Conservation (phyloP, 2,888 invertebrate species). For the Phaedon cochleariae region DNA sequence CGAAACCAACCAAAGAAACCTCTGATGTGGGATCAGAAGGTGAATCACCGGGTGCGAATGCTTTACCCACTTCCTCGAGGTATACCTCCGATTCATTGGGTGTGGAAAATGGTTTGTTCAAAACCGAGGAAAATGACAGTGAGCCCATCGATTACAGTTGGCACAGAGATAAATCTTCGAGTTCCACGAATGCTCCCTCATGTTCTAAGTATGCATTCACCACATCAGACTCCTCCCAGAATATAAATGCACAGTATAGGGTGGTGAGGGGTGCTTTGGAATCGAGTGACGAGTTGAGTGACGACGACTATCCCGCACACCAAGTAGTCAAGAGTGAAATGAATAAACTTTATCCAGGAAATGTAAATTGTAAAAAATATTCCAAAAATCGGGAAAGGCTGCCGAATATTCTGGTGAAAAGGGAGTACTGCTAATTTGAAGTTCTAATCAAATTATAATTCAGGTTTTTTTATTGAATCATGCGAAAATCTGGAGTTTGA, state of each 20-base stretch:
- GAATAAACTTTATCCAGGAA: constrained; percentile 25
- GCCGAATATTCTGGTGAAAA: constrained; percentile 36
- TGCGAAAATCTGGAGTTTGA: background rate
- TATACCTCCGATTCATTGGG: constrained; percentile 21
- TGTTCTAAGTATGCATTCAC: constrained; percentile 32
- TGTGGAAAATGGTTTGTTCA: background rate
- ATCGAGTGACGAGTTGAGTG: constrained; percentile 18
- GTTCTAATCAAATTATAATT: constrained; percentile 41
- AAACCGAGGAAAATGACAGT: background rate
- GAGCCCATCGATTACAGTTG: constrained; percentile 1
- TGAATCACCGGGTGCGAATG: background rate
- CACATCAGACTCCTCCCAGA: constrained; percentile 6
- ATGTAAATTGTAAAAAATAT: constrained; percentile 8
- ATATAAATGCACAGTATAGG: constrained; percentile 2
- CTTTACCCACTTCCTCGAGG: constrained; percentile 29
- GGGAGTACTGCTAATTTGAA: constrained; percentile 35
- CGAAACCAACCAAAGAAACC: constrained; percentile 22
- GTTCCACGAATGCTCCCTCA: constrained; percentile 23
- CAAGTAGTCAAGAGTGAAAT: constrained; percentile 32
- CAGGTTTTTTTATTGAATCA: constrained; percentile 33
- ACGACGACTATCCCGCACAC: constrained; percentile 21
- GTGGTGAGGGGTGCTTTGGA: background rate
- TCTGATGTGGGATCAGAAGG: constrained; percentile 7
- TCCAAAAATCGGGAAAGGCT: constrained; percentile 28
- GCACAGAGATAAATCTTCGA: constrained; percentile 16